These are phyloP conservation scores for Pipra filicauda DNA, from an alignment of 2,113 vertebrate genomes.

Conservation along the genomic window DNA sequence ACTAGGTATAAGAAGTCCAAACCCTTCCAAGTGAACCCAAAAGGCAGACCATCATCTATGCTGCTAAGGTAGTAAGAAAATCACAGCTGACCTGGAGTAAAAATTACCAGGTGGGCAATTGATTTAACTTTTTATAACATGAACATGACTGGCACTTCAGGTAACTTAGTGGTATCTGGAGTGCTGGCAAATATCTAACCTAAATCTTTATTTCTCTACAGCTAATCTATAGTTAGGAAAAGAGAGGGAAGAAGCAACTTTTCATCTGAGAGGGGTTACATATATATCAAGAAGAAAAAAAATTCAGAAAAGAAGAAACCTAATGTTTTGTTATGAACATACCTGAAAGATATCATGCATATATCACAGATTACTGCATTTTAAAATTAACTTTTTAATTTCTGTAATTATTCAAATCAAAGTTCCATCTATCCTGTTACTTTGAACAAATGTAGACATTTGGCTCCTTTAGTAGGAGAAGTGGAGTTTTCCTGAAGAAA, in stretches of 20 bases:
- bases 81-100: neutral
- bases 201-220: neutral
- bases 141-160: neutral
- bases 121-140: neutral
- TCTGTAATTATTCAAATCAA: neutral
- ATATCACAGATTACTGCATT: neutral
- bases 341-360: neutral
- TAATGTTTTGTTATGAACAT: neutral
- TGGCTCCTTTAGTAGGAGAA: neutral
- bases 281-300: neutral
- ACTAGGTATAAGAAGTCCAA: neutral
- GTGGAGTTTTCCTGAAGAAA: neutral
- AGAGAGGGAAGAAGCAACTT: neutral
- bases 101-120: neutral
- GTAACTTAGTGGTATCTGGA: neutral
- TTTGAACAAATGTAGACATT: neutral
- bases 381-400: neutral
- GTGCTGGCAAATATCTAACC: neutral
- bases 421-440: neutral
- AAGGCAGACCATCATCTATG: neutral
- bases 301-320: neutral
- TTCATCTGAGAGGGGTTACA: neutral
- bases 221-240: neutral
- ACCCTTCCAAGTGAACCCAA: neutral
- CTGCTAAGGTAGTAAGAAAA: neutral